Conservation (phyloP, 2,797 vertebrate species). For the Florisuga fusca region DNA sequence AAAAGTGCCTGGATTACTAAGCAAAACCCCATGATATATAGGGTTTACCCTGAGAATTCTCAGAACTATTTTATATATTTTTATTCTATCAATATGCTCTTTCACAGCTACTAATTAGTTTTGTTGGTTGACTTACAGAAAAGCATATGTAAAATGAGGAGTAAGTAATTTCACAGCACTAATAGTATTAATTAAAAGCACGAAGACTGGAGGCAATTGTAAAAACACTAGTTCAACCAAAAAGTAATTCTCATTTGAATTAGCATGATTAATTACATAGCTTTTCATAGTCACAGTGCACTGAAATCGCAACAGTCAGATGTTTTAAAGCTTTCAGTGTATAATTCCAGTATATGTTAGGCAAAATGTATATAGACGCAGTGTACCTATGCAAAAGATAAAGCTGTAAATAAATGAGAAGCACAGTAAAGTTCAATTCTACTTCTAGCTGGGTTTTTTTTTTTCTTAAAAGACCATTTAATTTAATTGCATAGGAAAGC, state of each 20-base stretch:
- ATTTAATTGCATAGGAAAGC: slow-evolving; percentile 19
- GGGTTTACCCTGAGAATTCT: slow-evolving; percentile 72
- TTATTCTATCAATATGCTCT: slow-evolving; percentile 75
- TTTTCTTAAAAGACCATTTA: background rate
- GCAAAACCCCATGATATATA: slow-evolving; percentile 64
- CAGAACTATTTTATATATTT: slow-evolving; percentile 71
- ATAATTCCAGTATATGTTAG: background rate
- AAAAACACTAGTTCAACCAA: slow-evolving; percentile 45
- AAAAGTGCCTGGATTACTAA: slow-evolving; percentile 30
- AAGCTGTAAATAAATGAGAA: slow-evolving; percentile 34
- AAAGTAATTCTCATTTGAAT: slow-evolving; percentile 71
- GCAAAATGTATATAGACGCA: background rate
- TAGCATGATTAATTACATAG: slow-evolving; percentile 63
- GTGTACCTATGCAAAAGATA: background rate
- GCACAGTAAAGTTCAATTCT: slow-evolving; percentile 9
- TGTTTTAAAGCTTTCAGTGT: background rate
- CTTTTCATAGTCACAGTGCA: slow-evolving; percentile 48
- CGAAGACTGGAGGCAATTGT: slow-evolving; percentile 55
- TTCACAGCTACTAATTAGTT: slow-evolving; percentile 79
- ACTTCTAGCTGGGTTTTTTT: background rate
- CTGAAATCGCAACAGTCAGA: background rate
- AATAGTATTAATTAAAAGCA: slow-evolving; percentile 71
- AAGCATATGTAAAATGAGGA: slow-evolving; percentile 66
- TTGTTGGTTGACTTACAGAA: slow-evolving; percentile 76
- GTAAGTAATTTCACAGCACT: slow-evolving; percentile 61